Evolutionary conservation across 2,888 invertebrate species (phyloP).

Genomic region (Fabriciana adippe): DNA sequence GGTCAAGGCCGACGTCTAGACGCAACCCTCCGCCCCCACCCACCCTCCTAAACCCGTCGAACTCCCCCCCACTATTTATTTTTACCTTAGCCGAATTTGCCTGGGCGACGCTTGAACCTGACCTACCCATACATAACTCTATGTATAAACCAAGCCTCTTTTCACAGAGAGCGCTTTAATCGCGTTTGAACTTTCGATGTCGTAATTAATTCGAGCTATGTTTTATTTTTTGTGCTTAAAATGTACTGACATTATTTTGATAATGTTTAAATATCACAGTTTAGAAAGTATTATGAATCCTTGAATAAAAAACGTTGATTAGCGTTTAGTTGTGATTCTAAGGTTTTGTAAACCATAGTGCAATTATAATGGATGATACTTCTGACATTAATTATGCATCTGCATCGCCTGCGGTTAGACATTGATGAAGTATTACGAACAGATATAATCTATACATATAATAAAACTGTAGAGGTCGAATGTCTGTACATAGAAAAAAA

Average conservation of each 20-base stretch:
- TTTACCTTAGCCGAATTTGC: slow-evolving; percentile 62
- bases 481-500: no score
- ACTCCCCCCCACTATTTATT: slow-evolving; percentile 58
- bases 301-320: no score
- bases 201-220: no score
- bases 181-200: no score
- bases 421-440: slow-evolving; percentile 31
- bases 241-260: no score
- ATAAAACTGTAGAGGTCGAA: no score
- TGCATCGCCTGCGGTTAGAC: slow-evolving; percentile 36
- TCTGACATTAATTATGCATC: slow-evolving; percentile 29
- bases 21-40: slow-evolving; percentile 58
- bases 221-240: no score
- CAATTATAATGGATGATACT: slow-evolving; percentile 28
- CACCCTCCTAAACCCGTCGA: slow-evolving; percentile 38
- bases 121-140: slow-evolving; percentile 54
- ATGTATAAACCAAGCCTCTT: slow-evolving; percentile 6
- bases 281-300: no score
- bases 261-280: no score
- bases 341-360: slow-evolving; percentile 1
- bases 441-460: no score
- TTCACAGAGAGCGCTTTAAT: background rate
- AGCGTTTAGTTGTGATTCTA: background rate
- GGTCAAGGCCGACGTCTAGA: slow-evolving; percentile 80
- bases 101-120: slow-evolving; percentile 63